Conservation (phyloP, 2,797 vertebrate genomes). For the Phoxinus dragarum region DNA sequence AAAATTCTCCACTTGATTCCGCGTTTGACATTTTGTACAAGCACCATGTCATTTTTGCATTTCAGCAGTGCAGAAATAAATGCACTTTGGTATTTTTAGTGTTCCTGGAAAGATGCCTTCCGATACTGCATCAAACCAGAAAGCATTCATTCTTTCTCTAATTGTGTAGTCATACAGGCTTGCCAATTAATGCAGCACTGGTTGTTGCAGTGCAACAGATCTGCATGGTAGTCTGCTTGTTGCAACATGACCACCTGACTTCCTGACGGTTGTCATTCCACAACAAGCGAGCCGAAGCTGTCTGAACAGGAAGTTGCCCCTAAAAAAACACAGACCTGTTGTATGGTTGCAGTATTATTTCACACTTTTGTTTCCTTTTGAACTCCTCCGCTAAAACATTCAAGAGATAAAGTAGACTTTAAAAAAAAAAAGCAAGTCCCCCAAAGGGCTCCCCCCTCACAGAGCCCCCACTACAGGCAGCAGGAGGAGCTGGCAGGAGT, state of each 20-base stretch:
- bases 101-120: neutral
- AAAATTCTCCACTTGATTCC: neutral
- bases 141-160: neutral
- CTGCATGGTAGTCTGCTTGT: constrained; percentile 52
- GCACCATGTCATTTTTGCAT: neutral
- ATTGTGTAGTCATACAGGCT: neutral
- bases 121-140: neutral
- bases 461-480: constrained; percentile 44
- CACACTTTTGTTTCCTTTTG: constrained; percentile 32
- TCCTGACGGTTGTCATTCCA: constrained; percentile 65
- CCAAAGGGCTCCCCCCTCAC: constrained; percentile 10
- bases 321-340: constrained; percentile 28
- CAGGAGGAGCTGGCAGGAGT: constrained; percentile 71
- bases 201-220: constrained; percentile 62
- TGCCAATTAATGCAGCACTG: neutral
- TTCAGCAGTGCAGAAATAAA: neutral
- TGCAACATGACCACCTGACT: constrained; percentile 61
- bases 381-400: constrained; percentile 37
- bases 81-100: neutral
- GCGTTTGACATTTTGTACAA: neutral
- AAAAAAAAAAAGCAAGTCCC: neutral
- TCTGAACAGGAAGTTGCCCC: constrained; percentile 50
- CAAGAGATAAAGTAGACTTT: neutral
- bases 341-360: constrained; percentile 12
- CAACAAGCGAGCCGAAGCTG: constrained; percentile 58